phyloP scores from a whole-genome alignment of 1,140 invertebrate species.

The Philotrypesis tridentata region DNA sequence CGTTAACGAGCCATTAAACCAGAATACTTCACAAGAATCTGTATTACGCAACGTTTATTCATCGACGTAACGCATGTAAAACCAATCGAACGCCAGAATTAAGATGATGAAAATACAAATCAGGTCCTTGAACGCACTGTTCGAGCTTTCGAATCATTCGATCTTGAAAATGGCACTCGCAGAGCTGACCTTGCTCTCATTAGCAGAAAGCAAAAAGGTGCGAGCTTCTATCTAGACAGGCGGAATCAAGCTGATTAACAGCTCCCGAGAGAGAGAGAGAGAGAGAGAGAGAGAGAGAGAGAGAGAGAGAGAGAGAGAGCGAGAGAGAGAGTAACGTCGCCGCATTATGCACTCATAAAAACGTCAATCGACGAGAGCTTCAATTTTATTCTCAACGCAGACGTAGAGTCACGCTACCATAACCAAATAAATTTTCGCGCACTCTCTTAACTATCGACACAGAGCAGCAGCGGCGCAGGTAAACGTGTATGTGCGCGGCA shows the following conservation, averaged over 20 bases:
- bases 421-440: not conserved
- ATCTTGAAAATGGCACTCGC: conserved; percentile 39
- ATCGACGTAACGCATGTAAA: too few species aligned
- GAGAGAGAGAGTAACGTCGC: too few species aligned
- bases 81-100: too few species aligned
- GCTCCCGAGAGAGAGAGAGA: too few species aligned
- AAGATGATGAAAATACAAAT: too few species aligned
- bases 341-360: conserved; percentile 5
- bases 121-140: not conserved
- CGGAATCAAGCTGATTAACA: conserved; percentile 4
- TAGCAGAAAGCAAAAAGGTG: conserved; percentile 20
- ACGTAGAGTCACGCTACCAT: not conserved
- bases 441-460: not conserved
- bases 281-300: too few species aligned
- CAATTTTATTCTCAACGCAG: not conserved
- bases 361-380: not conserved
- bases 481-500: too few species aligned
- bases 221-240: not conserved
- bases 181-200: conserved; percentile 41
- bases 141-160: conserved; percentile 26
- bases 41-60: too few species aligned
- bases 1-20: conserved; percentile 4
- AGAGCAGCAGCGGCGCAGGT: too few species aligned
- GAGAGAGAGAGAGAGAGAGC: too few species aligned
- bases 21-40: too few species aligned